A percentile compares a stretch with the other conserved stretches of the same genome.
These are phyloP conservation scores for Gambusia holbrooki DNA, from an alignment of 2,113 vertebrate genomes.

Conservation along the genomic window DNA sequence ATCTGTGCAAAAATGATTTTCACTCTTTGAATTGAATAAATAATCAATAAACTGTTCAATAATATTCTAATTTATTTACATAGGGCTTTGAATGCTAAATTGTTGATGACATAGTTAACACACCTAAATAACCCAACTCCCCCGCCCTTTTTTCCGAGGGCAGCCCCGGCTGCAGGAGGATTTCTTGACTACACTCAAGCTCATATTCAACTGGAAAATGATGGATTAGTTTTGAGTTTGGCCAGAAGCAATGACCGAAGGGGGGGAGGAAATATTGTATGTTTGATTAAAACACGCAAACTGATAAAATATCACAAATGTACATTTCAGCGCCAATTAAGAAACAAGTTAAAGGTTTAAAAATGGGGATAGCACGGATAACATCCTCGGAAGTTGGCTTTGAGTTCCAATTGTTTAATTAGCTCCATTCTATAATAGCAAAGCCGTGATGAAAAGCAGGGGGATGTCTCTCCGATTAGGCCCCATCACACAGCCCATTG, in stretches of 20 bases:
- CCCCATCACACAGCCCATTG: conserved; percentile 90
- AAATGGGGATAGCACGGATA: conserved; percentile 16
- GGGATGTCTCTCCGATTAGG: conserved; percentile 86
- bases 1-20: too few relatives aligned
- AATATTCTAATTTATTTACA: too few relatives aligned
- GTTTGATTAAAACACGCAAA: conserved; percentile 41
- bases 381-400: conserved; percentile 1
- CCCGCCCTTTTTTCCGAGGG: too few relatives aligned
- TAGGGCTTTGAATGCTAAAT: too few relatives aligned
- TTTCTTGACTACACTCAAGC: conserved; percentile 71
- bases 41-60: too few relatives aligned
- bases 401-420: conserved; percentile 55
- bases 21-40: too few relatives aligned
- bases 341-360: not conserved
- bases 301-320: conserved; percentile 6
- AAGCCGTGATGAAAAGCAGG: conserved; percentile 67
- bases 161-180: conserved; percentile 29
- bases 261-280: conserved; percentile 24
- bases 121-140: too few relatives aligned
- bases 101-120: too few relatives aligned
- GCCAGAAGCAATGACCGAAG: conserved; percentile 47
- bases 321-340: not conserved
- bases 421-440: conserved; percentile 52
- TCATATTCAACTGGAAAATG: conserved; percentile 73
- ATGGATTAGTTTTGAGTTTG: conserved; percentile 70